Conservation (phyloP, 2,888 invertebrate species). For the Lasioglossum zephyrum region DNA sequence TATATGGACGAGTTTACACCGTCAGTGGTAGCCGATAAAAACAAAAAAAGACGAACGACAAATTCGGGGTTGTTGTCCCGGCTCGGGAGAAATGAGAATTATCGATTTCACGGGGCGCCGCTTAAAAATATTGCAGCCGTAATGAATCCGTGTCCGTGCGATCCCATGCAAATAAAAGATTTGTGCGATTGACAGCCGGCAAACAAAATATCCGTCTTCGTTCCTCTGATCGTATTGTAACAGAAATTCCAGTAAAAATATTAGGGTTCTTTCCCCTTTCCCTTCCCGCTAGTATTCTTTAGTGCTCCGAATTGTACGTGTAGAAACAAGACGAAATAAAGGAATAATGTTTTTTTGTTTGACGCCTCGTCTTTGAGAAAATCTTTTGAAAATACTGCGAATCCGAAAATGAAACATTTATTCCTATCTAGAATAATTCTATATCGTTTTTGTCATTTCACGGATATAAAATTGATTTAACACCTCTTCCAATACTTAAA, state of each 20-base stretch:
- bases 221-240: neutral
- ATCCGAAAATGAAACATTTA: no score
- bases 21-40: neutral
- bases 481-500: no score
- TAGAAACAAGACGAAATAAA: no score
- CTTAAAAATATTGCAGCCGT: conserved; percentile 20
- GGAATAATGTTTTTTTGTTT: no score
- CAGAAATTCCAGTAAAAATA: neutral
- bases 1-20: conserved; percentile 28
- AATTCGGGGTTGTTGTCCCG: neutral
- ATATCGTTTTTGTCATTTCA: no score
- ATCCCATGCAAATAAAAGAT: conserved; percentile 14
- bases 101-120: conserved; percentile 23
- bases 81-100: conserved; percentile 6
- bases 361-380: no score
- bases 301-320: no score
- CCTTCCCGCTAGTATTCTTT: no score
- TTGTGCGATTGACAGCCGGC: conserved; percentile 4
- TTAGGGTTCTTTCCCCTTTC: no score
- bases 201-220: neutral
- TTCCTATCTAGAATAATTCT: no score
- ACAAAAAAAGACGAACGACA: neutral
- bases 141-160: conserved; percentile 13
- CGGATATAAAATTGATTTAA: no score
- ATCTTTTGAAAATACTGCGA: no score